phyloP scores from a whole-genome alignment of 37 sponge, comb jelly and placozoan species.

The Ianthella basta region DNA sequence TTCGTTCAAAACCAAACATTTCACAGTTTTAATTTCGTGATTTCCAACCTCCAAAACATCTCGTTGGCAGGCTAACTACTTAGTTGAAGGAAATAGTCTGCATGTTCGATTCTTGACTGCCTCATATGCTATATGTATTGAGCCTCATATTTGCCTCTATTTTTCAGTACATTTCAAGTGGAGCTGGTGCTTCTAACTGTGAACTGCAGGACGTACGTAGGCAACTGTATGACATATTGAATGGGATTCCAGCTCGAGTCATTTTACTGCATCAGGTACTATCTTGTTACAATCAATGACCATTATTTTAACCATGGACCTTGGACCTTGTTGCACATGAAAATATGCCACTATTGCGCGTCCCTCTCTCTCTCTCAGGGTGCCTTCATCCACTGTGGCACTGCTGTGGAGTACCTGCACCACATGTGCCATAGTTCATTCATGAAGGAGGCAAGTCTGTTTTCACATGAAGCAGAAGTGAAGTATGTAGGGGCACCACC shows the following conservation, averaged over 20 bases:
- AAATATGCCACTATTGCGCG: no score
- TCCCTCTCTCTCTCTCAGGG: slow-evolving; percentile 22
- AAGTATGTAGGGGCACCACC: not conserved
- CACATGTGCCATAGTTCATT: slow-evolving; percentile 50
- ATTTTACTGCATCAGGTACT: slow-evolving; percentile 52
- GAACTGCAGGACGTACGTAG: slow-evolving; percentile 16
- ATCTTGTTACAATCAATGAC: no score
- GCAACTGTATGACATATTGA: slow-evolving; percentile 46
- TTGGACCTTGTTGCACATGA: no score
- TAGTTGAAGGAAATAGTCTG: no score
- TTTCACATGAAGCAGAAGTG: slow-evolving; percentile 39
- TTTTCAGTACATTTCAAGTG: slow-evolving; percentile 42
- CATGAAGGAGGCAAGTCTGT: slow-evolving; percentile 29
- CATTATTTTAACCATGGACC: no score
- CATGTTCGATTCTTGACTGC: no score
- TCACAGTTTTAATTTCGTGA: no score
- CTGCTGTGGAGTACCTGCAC: slow-evolving; percentile 56
- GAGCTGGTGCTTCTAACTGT: slow-evolving; percentile 16
- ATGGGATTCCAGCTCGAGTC: slow-evolving; percentile 42
- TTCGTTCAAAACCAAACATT: no score
- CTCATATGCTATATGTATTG: no score
- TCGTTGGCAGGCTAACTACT: no score
- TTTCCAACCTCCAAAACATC: no score
- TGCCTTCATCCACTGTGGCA: slow-evolving; percentile 68
- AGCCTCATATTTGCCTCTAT: no score